Conservation (phyloP, 2,113 vertebrate species). For the Lophotis ruficrista region DNA sequence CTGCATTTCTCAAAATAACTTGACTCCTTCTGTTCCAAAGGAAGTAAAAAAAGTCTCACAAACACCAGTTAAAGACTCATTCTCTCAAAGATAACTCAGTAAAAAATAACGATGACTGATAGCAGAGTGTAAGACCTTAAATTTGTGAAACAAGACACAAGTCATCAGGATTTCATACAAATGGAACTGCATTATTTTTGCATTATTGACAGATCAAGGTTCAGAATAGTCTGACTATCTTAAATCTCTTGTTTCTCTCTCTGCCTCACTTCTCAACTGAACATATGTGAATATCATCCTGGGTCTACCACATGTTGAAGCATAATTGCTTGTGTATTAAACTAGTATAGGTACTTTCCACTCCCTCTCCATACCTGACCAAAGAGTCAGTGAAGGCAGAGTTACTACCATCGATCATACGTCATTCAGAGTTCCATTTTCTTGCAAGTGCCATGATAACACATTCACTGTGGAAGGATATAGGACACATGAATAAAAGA, state of each 20-base stretch:
- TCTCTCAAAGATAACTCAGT: not conserved
- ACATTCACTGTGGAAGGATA: not conserved
- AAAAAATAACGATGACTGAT: not conserved
- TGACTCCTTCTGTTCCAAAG: not conserved
- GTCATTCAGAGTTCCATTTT: not conserved
- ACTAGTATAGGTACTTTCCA: not conserved
- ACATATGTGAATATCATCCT: not conserved
- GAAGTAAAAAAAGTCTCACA: not conserved
- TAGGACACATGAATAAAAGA: not conserved
- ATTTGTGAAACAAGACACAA: not conserved
- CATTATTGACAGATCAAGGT: not conserved
- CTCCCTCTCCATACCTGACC: not conserved
- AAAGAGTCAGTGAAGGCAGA: not conserved
- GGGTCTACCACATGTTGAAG: not conserved
- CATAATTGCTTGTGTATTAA: not conserved
- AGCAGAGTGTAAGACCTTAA: not conserved
- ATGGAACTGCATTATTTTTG: not conserved
- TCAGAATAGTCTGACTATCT: not conserved
- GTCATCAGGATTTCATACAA: not conserved
- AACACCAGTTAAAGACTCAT: not conserved
- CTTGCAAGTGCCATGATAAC: not conserved
- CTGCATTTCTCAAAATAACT: not conserved
- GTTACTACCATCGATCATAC: rapidly evolving
- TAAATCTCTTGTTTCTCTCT: not conserved
- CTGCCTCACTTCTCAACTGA: not conserved